These are phyloP conservation scores for Chelonus insularis DNA, from an alignment of 1,140 invertebrate genomes.

Conservation along the genomic window DNA sequence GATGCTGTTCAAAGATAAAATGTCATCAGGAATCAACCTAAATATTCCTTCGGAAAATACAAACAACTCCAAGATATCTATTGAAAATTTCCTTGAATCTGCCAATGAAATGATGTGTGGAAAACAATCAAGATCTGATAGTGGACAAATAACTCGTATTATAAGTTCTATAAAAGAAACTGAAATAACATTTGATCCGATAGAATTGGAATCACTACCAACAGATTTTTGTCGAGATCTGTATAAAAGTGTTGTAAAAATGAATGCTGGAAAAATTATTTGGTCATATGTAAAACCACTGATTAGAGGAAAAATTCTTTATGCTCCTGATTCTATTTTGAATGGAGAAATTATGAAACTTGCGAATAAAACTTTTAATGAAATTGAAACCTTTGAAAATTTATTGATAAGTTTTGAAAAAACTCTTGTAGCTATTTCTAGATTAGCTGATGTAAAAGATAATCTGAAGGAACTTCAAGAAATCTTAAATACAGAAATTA, in stretches of 20 bases:
- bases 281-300: conserved; percentile 70
- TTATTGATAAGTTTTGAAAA: conserved; percentile 58
- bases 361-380: conserved; percentile 64
- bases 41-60: not conserved
- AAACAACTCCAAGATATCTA: conserved; percentile 28
- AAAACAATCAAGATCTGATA: conserved; percentile 56
- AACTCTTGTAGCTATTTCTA: conserved; percentile 56
- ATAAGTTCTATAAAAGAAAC: conserved; percentile 62
- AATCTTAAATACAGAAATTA: conserved; percentile 52
- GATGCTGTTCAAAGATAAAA: conserved; percentile 53
- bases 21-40: conserved; percentile 32
- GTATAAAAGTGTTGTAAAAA: conserved; percentile 63
- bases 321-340: conserved; percentile 59
- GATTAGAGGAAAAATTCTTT: conserved; percentile 67
- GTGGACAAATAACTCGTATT: conserved; percentile 59
- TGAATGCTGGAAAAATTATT: conserved; percentile 67
- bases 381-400: conserved; percentile 59
- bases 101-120: conserved; percentile 66
- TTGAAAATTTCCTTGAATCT: conserved; percentile 56
- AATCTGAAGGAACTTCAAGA: conserved; percentile 56
- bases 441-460: conserved; percentile 55
- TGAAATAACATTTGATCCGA: conserved; percentile 56
- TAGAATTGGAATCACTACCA: conserved; percentile 62
- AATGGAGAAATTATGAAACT: conserved; percentile 61
- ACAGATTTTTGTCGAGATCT: conserved; percentile 67